Percentiles rank a stretch among this genome's conserved stretches.
Conservation (phyloP, 2,888 invertebrate species). For the Drosophila emarginata region DNA sequence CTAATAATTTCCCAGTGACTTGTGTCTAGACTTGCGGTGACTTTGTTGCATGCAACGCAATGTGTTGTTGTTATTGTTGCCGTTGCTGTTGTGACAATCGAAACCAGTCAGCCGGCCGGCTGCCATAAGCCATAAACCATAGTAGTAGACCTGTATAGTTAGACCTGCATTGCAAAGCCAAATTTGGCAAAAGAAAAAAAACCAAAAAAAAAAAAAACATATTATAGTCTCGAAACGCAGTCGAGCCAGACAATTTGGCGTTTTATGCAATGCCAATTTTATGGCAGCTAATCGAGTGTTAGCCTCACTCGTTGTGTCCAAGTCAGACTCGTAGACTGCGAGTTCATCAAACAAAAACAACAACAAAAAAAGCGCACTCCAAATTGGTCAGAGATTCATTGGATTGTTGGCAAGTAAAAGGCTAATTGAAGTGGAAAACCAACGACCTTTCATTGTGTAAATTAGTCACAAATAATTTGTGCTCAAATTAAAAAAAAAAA, state of each 20-base stretch:
- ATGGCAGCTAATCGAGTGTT: constrained; percentile 25
- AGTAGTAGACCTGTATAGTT: constrained; percentile 23
- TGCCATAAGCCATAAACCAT: constrained; percentile 63
- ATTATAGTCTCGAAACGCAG: neutral
- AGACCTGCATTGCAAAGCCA: constrained; percentile 52
- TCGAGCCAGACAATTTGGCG: constrained; percentile 73
- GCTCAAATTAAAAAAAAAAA: constrained; percentile 36
- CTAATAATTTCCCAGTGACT: constrained; percentile 10
- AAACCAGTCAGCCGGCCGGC: constrained; percentile 61
- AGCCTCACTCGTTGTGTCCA: constrained; percentile 40
- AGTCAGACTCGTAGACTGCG: constrained; percentile 9
- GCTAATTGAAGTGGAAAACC: constrained; percentile 75
- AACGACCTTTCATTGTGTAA: constrained; percentile 74
- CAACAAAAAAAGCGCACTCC: constrained; percentile 38
- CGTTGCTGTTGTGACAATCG: constrained; percentile 45
- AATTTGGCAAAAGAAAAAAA: constrained; percentile 62
- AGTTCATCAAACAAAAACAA: constrained; percentile 47
- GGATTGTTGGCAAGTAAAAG: constrained; percentile 37
- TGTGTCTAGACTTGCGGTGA: constrained; percentile 50
- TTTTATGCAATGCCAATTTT: constrained; percentile 57
- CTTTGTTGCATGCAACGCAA: constrained; percentile 13
- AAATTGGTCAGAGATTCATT: constrained; percentile 54
- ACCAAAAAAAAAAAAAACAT: too few relatives aligned
- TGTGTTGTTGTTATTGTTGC: neutral
- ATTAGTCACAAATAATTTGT: constrained; percentile 69